Evolutionary conservation across 2,113 vertebrate species (phyloP), one percentile per base, ranked within the genome.

Genomic region (Aegithalos caudatus): DNA sequence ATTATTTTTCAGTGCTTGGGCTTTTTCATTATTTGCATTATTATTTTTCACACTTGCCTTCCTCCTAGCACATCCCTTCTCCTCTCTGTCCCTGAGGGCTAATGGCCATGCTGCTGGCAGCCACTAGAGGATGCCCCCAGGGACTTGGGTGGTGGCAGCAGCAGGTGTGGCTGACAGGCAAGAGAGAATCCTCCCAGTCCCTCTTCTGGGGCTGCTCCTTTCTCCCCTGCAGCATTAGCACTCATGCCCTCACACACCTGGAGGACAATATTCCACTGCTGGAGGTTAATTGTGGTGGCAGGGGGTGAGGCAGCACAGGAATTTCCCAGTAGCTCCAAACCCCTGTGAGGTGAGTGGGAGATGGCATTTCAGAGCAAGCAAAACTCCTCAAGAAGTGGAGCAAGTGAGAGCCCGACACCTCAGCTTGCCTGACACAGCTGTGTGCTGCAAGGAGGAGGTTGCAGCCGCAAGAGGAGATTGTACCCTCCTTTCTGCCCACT

Each of bases 391-490:
- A 35, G 80, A 53, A 10, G 20, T 1, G 10, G 21, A 33, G 31
- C 4, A 1, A 31, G 51, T 7, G 16, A 18, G 21, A 62, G 8
- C 38, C 31, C 20, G 3, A 54, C 37, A 3, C 6, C 48, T 5
- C 1, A 25, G 53, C 40, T 35, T 23, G 37, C 23, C 29, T 13
- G 40, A 13, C 65, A 1, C 1, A 12, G 51, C 78, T 22, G 56
- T 2, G 21, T 0, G 12, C 50, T 6, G 4, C 17, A 4, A 22
- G 76, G 38, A 65, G 50, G n/a, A n/a, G 48, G 12, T 9, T 45
- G 4, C 69, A 0, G 2, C 31, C 0, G 0, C 58, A 61, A 40
- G 20, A 84, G 5, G 27, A 9, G 9, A 1, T 42, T 17, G 9
- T 31, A 9, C 44, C 50, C 28, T 31, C 37, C 50, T 14, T 20